Evolutionary conservation across 1,140 invertebrate genomes (phyloP).

Genomic region (Plodia interpunctella): DNA sequence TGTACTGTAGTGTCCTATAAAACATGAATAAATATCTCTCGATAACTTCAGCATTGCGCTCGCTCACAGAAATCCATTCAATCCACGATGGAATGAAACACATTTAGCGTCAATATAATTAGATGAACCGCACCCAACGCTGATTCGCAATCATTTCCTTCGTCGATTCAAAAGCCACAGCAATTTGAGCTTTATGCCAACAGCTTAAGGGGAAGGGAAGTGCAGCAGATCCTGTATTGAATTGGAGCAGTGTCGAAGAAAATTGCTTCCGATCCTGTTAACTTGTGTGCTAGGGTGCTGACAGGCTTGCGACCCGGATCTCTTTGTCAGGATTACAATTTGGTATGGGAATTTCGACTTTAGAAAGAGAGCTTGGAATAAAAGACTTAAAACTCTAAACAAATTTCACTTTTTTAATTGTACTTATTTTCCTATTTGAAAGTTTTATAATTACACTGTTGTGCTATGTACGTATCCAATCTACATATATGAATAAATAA

Average conservation of each 20-base stretch:
- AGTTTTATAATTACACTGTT: too few species aligned
- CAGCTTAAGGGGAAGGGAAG: background rate
- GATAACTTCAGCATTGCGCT: too few species aligned
- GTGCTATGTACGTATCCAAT: too few species aligned
- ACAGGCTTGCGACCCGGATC: background rate
- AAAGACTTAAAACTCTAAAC: too few species aligned
- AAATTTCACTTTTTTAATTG: too few species aligned
- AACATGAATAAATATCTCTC: too few species aligned
- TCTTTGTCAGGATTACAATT: background rate
- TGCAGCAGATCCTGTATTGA: background rate
- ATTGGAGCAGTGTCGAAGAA: constrained; percentile 14
- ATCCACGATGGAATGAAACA: constrained; percentile 7
- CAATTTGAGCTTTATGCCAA: background rate
- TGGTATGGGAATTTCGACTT: too few species aligned
- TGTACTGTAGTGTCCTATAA: too few species aligned
- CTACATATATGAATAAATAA: too few species aligned
- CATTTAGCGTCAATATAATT: constrained; percentile 36
- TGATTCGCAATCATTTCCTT: constrained; percentile 11
- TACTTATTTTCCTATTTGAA: too few species aligned
- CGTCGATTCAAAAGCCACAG: background rate
- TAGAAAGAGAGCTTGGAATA: constrained; percentile 11
- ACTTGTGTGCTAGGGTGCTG: constrained; percentile 20
- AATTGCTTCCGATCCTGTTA: constrained; percentile 50
- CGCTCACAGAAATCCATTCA: background rate
- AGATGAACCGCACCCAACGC: constrained; percentile 32